phyloP scores from a whole-genome alignment of 2,888 invertebrate species.

The Lycophotia porphyrea region DNA sequence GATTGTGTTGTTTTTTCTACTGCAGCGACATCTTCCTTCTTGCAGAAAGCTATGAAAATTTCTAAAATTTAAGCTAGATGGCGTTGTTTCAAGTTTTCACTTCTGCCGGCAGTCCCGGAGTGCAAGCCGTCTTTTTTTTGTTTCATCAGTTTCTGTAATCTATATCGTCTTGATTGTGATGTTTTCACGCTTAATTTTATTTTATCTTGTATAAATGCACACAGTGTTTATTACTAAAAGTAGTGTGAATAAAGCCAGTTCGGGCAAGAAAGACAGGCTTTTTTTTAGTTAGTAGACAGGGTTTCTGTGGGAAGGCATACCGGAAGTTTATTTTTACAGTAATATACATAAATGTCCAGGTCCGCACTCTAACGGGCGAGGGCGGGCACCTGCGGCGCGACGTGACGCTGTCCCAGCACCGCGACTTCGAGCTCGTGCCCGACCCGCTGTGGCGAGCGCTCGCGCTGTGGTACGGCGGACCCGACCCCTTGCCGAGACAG shows the following conservation, averaged over 20 bases:
- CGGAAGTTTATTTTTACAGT: background rate
- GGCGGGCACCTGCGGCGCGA: slow-evolving; percentile 95
- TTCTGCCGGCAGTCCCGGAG: too few species aligned
- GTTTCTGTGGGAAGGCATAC: background rate
- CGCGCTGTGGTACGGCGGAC: slow-evolving; percentile 95
- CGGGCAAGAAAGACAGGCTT: background rate
- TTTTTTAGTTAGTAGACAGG: background rate
- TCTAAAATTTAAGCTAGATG: too few species aligned
- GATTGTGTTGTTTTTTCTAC: too few species aligned
- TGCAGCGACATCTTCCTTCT: too few species aligned
- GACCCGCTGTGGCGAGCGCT: slow-evolving; percentile 97
- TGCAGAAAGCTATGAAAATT: too few species aligned
- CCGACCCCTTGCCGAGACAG: slow-evolving; percentile 93
- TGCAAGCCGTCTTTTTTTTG: too few species aligned
- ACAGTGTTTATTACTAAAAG: background rate
- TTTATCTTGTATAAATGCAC: background rate
- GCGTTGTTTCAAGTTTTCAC: too few species aligned
- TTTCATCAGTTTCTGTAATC: background rate
- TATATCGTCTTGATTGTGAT: background rate
- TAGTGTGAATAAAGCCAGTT: background rate
- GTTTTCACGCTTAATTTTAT: background rate
- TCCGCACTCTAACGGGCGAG: slow-evolving; percentile 95
- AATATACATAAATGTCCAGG: slow-evolving; percentile 68
- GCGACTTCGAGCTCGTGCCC: slow-evolving; percentile 96
- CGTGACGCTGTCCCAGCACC: slow-evolving; percentile 93